These are phyloP conservation scores for Sarcophaga variegata DNA, from an alignment of 2,888 invertebrate species.

Conservation along the genomic window DNA sequence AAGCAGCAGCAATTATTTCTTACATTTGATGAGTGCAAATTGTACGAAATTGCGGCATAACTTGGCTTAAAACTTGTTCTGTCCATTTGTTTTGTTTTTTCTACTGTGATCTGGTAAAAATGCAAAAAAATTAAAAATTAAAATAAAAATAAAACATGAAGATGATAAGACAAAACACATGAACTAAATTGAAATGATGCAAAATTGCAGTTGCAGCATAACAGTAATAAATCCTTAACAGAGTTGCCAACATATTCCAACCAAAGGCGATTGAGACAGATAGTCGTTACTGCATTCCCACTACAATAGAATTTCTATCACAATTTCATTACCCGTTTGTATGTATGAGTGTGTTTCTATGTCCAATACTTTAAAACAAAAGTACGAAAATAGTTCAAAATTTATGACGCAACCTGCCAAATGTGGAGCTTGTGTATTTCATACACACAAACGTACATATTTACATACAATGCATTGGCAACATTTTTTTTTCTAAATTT, in stretches of 20 bases:
- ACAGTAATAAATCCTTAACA: constrained; percentile 64
- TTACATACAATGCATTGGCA: background rate
- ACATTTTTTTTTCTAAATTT: background rate
- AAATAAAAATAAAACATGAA: constrained; percentile 33
- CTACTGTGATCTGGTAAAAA: background rate
- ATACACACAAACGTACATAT: background rate
- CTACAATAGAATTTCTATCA: constrained; percentile 3
- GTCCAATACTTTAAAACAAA: background rate
- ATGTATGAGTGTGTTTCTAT: constrained; percentile 2
- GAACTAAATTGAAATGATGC: constrained; percentile 60
- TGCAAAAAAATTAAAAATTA: constrained; percentile 13
- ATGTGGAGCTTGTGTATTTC: constrained; percentile 22
- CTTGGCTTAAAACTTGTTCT: constrained; percentile 34
- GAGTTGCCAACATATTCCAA: constrained; percentile 60
- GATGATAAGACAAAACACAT: constrained; percentile 25
- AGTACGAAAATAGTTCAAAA: constrained; percentile 46
- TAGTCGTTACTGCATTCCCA: background rate
- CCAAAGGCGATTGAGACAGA: constrained; percentile 35
- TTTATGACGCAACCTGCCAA: constrained; percentile 65
- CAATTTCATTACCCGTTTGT: constrained; percentile 19
- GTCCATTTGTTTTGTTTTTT: background rate
- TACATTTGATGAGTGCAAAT: constrained; percentile 65
- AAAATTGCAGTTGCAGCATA: constrained; percentile 62
- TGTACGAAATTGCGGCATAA: constrained; percentile 62
- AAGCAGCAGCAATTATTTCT: constrained; percentile 67